Percentiles rank a stretch among this genome's conserved stretches.
phyloP scores from a whole-genome alignment of 2,113 vertebrate genomes.

The Grus americana region DNA sequence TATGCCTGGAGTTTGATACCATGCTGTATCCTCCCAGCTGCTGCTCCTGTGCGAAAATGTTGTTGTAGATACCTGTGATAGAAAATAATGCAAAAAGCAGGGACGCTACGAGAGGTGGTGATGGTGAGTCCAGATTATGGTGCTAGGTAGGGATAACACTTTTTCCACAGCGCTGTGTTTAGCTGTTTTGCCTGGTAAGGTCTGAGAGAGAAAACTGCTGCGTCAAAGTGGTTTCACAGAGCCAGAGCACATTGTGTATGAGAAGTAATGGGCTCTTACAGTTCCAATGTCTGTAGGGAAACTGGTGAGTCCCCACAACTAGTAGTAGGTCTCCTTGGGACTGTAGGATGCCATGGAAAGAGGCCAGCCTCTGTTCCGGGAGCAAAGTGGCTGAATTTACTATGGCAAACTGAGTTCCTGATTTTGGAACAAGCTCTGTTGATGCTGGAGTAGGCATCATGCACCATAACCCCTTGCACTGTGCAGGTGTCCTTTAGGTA shows the following conservation, averaged over 20 bases:
- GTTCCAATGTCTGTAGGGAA: background rate
- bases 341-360: background rate
- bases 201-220: background rate
- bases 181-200: background rate
- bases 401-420: background rate
- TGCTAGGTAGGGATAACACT: background rate
- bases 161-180: background rate
- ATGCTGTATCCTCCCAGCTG: background rate
- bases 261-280: background rate
- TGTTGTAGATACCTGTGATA: background rate
- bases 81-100: background rate
- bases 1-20: background rate
- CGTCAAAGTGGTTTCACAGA: background rate
- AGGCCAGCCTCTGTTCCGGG: background rate
- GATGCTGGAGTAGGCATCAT: background rate
- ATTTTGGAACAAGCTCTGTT: background rate
- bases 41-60: background rate
- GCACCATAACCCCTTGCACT: background rate
- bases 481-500: background rate
- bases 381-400: background rate
- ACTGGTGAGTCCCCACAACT: fast-evolving
- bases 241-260: background rate
- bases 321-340: background rate
- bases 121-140: background rate
- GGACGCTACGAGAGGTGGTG: background rate